A percentile compares a stretch with the other conserved stretches of the same genome.
Evolutionary conservation across 2,113 vertebrate genomes (phyloP).

Genomic region (Neodon shergylaensis): DNA sequence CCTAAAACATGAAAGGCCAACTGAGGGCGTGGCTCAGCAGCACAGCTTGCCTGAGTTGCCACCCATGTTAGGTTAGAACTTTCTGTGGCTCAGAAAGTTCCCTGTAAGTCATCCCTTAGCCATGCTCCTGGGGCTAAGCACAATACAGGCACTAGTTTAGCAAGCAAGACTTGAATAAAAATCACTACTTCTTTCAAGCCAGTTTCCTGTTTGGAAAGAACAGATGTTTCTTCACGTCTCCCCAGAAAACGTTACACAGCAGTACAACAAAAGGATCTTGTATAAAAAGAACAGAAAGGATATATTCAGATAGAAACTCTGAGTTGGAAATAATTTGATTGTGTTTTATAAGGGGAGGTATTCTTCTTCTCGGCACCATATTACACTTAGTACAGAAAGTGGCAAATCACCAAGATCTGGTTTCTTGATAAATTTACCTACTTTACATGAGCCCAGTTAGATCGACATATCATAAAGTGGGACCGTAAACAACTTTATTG

Average conservation of each 20-base stretch:
- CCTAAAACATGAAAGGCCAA: background rate
- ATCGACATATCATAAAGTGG: background rate
- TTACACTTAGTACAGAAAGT: background rate
- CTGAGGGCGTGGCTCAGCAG: background rate
- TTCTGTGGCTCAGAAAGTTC: background rate
- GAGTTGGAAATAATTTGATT: background rate
- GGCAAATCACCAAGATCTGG: background rate
- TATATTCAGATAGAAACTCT: background rate
- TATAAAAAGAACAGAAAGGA: background rate
- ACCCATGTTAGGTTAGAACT: too few species aligned
- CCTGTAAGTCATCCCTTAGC: background rate
- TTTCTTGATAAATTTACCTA: background rate
- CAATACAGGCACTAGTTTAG: background rate
- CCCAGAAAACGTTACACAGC: background rate
- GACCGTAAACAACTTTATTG: background rate
- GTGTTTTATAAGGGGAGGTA: background rate
- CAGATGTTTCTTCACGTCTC: background rate
- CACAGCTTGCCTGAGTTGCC: too few species aligned
- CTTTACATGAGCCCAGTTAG: background rate
- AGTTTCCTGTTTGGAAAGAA: background rate
- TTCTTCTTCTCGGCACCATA: background rate
- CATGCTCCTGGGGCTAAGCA: background rate
- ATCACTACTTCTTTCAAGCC: too few species aligned
- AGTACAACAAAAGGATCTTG: background rate
- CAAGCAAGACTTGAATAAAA: background rate